Base-by-base conservation (phyloP, 2,888 invertebrate genomes). In the Falcaria lacertinaria region DNA sequence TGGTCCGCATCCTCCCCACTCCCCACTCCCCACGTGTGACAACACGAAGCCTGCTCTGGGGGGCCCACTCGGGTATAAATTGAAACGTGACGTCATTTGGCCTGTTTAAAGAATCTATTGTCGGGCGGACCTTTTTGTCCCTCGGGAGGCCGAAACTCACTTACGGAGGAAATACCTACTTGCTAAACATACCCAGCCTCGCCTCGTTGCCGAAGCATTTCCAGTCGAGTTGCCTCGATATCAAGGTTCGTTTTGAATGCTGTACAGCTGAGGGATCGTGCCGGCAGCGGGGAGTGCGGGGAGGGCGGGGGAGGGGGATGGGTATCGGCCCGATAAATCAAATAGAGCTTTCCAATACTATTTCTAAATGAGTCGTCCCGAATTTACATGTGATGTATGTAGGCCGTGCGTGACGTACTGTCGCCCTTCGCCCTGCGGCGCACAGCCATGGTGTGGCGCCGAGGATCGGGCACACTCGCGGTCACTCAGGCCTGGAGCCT, bases 91-190 rank as follows among this genome's bases (percentile, higher is more conserved):
- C 64, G 57, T 63, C 63, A 66, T 53, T 49, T 52, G 62, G 47
- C 52, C 57, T 62, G 57, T 61, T 63, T 60, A 58, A 62, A 64
- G 60, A 63, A 60, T 52, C 52, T 54, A 63, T 62, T 64, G 63
- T 63, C 53, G 52, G 45, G 44, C 46, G 48, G n/a, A 53, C 61
- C 60, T 56, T 48, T 54, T 43, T 47, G 54, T 54, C 60, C 54
- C 58, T 41, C 33, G 53, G 53, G 58, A 54, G 48, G 49, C 43
- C 47, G 44, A 54, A 57, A 59, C 59, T 57, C 52, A 57, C 54
- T 56, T 57, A 57, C 44, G 45, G 48, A 45, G 47, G 50, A 54
- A 57, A 58, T 57, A 48, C 53, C 55, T 54, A 56, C 54, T 59
- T 48, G 54, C 46, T 54, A 49, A 54, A 47, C 53, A 47, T 46